Evolutionary conservation across 2,113 vertebrate species (phyloP).

Genomic region (Bos indicus): DNA sequence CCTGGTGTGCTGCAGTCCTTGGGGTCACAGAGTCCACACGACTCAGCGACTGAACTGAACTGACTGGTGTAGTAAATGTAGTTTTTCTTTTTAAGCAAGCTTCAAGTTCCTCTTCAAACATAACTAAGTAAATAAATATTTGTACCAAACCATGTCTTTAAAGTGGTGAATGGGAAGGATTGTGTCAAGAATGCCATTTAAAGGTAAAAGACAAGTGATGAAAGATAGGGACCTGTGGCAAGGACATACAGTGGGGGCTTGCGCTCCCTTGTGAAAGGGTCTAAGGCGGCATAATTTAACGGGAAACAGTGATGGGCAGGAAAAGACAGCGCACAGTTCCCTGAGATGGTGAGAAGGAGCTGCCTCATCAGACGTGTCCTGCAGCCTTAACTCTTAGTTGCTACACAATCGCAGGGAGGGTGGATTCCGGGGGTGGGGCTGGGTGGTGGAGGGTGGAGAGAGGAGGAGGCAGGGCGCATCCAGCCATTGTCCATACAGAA

Average conservation of each 20-base stretch:
- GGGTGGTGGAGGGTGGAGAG: background rate
- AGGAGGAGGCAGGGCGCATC: background rate
- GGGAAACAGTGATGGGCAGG: background rate
- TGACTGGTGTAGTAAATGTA: background rate
- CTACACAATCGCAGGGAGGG: background rate
- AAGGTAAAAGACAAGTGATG: background rate
- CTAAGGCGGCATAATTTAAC: background rate
- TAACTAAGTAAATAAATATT: slow-evolving; percentile 2
- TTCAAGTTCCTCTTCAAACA: background rate
- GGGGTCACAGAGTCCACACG: background rate
- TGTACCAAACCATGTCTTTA: background rate
- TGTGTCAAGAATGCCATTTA: slow-evolving; percentile 14
- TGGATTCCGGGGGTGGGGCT: background rate
- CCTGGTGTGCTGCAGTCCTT: background rate
- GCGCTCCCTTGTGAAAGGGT: no score
- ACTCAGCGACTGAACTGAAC: background rate
- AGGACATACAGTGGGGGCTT: background rate
- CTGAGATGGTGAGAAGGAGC: background rate
- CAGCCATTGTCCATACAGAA: background rate
- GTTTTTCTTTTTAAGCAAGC: slow-evolving; percentile 6
- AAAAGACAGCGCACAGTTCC: background rate
- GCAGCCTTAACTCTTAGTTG: background rate
- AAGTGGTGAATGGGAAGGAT: background rate
- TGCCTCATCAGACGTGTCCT: background rate
- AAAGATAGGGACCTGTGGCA: background rate